Percentiles rank a stretch among this genome's conserved stretches.
Evolutionary conservation across 2,797 vertebrate genomes (phyloP).

Genomic region (Gastrophryne carolinensis): DNA sequence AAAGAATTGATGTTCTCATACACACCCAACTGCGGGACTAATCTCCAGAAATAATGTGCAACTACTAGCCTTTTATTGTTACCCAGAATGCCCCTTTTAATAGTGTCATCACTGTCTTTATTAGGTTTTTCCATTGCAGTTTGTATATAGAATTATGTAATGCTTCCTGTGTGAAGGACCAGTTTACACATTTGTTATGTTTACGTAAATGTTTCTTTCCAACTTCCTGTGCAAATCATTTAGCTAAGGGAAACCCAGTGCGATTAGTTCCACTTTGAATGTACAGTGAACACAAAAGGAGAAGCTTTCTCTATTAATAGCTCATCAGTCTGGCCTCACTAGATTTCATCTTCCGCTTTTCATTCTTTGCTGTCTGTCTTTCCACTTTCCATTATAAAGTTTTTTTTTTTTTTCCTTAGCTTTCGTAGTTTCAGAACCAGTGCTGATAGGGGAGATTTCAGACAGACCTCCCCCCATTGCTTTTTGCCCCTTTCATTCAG

Average conservation of each 20-base stretch:
- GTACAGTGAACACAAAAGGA: not conserved
- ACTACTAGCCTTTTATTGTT: no score
- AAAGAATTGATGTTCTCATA: no score
- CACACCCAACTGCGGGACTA: no score
- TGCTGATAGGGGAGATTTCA: no score
- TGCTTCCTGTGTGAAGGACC: no score
- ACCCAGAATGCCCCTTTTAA: no score
- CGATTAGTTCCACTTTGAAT: conserved; percentile 10
- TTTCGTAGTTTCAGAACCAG: no score
- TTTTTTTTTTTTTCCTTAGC: not conserved
- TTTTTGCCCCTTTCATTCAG: no score
- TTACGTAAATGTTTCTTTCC: not conserved
- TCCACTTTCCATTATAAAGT: not conserved
- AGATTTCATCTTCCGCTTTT: conserved; percentile 11
- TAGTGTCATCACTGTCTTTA: not conserved
- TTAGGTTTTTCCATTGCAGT: not conserved
- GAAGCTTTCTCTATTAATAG: not conserved
- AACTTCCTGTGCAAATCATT: not conserved
- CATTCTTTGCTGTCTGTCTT: not conserved
- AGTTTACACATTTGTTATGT: not conserved
- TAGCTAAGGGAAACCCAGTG: not conserved
- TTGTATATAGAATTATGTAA: not conserved
- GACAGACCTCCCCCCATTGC: no score
- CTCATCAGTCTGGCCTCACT: not conserved
- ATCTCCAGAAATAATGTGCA: no score